A percentile compares a stretch with the other conserved stretches of the same genome.
Conservation (phyloP, 2,888 invertebrate genomes). For the Axea sp. region DNA sequence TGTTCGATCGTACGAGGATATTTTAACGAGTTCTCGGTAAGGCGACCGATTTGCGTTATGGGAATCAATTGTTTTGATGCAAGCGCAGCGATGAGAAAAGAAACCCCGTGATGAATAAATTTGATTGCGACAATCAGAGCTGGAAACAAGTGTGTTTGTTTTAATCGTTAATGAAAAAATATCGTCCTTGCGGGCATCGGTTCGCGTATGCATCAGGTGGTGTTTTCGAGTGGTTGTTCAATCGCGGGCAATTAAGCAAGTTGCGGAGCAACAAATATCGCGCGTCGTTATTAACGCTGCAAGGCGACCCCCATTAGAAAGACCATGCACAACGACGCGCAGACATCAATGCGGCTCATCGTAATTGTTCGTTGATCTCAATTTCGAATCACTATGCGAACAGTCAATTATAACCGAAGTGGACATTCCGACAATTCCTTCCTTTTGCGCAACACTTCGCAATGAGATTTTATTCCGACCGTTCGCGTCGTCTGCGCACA, state of each 20-base stretch:
- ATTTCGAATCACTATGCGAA: conserved; percentile 63
- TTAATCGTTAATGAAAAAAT: conserved; percentile 19
- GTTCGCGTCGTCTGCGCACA: too few species aligned
- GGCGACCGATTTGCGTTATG: too few species aligned
- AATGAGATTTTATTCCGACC: conserved; percentile 12
- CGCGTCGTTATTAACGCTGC: conserved; percentile 52
- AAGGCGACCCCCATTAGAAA: conserved; percentile 58
- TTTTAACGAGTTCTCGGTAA: too few species aligned
- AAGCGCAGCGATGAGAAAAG: too few species aligned
- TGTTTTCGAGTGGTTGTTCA: conserved; percentile 52
- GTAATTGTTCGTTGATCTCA: conserved; percentile 71
- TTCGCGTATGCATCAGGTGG: conserved; percentile 50
- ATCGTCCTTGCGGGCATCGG: conserved; percentile 31
- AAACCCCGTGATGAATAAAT: too few species aligned
- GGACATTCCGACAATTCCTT: conserved; percentile 11
- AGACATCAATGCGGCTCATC: conserved; percentile 60
- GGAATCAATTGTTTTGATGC: too few species aligned
- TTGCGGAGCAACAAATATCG: conserved; percentile 53
- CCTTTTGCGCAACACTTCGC: conserved; percentile 11
- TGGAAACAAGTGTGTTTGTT: too few species aligned
- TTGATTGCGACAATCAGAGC: too few species aligned
- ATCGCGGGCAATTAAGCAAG: conserved; percentile 60
- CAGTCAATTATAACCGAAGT: conserved; percentile 27
- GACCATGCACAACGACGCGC: conserved; percentile 47
- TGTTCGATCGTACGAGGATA: too few species aligned